Base-by-base conservation (phyloP, 30 jellyfish, hydroid and myxozoan genomes). In the Chrysaora quinquecirrha region DNA sequence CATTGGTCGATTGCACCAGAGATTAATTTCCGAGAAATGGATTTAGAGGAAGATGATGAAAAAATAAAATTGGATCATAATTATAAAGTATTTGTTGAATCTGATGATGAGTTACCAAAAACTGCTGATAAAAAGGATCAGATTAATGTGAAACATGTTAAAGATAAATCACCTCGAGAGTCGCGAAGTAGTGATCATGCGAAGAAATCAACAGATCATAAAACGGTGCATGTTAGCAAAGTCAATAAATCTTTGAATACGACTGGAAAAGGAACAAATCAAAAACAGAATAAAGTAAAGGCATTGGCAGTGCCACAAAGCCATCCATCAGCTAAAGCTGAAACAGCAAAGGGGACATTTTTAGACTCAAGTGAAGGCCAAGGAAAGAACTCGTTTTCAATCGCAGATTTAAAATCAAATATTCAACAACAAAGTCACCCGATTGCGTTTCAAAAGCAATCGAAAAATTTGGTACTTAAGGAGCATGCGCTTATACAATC, bases 1-100 rank as follows among this genome's bases (percentile, higher is more conserved):
- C 91, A 83, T 73, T 95, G 99, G 99, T 97, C 94, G 19, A 43
- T 74, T 9, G 60, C 71, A 60, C 99, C 99, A 1, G 96, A 95
- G 19, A 49, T 74, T 54, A 78, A 83, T 34, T 76, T 86, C 58
- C 33, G 92, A 31, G 99, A 95, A 63, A 67, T 95, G 1, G 99
- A 88, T 9, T 18, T 94, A 71, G 97, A 95, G 34, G 97, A 95
- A 6, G 99, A 95, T 73, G 90, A 87, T 18, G 99, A 95, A 75
- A 95, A 78, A 64, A 80, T 95, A 7, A 84, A 84, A 34, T 89
- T 95, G 29, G 99, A 95, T 81, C 94, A 81, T 30, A 88, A 95
- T 50, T 95, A 88, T 47, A 87, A 94, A 73, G 89, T 86, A 18
- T 94, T 94, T 78, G 71, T 94, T 9, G 97, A 82, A 25, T 89